Evolutionary conservation across 1,140 invertebrate genomes (phyloP).

Genomic region (Pseudomyrmex gracilis): DNA sequence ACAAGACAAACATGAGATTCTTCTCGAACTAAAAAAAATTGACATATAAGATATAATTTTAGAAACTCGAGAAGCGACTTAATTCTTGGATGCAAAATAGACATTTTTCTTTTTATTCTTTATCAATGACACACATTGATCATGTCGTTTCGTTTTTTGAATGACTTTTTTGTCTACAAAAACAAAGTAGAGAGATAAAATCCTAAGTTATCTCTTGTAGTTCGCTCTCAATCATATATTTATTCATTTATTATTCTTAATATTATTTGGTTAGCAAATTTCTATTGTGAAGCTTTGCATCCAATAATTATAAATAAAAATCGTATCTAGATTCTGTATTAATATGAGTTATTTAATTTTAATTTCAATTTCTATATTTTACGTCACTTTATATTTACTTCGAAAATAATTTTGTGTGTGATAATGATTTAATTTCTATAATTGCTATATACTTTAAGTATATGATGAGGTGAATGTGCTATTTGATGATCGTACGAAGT

Average conservation of each 20-base stretch:
- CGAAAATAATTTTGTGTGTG: constrained; percentile 2
- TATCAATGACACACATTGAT: not conserved
- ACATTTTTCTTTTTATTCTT: constrained; percentile 1
- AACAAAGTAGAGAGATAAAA: no score
- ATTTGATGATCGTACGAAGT: not conserved
- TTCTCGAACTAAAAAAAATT: constrained; percentile 16
- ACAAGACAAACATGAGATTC: constrained; percentile 2
- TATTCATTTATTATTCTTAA: constrained; percentile 7
- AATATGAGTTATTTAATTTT: constrained; percentile 40
- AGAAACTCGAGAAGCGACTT: not conserved
- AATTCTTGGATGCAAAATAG: constrained; percentile 10
- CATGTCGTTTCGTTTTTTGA: not conserved
- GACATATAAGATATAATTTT: constrained; percentile 15
- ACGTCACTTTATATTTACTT: constrained; percentile 15
- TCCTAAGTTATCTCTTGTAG: no score
- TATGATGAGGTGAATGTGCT: not conserved
- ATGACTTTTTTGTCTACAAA: no score
- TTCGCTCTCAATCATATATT: no score
- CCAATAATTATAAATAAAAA: constrained; percentile 1
- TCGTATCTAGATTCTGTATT: not conserved
- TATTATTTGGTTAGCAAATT: not conserved
- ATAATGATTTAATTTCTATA: constrained; percentile 14
- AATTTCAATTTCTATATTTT: not conserved
- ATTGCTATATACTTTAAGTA: not conserved
- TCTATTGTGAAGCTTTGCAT: not conserved